phyloP scores from a whole-genome alignment of 2,888 invertebrate genomes.

The Melitaea athalia region DNA sequence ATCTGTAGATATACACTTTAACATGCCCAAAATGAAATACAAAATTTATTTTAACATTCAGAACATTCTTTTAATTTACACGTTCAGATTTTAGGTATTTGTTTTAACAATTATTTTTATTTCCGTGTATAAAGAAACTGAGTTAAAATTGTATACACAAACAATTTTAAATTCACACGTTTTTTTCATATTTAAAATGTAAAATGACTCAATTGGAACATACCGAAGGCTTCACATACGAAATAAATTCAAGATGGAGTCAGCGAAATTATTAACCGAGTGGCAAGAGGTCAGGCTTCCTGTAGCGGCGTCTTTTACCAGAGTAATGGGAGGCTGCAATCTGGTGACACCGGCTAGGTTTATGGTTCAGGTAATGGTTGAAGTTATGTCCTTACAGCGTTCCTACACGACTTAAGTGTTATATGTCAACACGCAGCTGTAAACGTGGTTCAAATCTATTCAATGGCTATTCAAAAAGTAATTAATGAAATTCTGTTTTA shows the following conservation, averaged over 20 bases:
- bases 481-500: background rate
- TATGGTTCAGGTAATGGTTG: constrained; percentile 43
- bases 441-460: background rate
- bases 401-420: constrained; percentile 24
- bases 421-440: background rate
- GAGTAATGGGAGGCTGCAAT: constrained; percentile 52
- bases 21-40: too few species aligned
- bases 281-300: constrained; percentile 14
- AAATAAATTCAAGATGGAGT: background rate
- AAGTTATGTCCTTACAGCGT: constrained; percentile 22
- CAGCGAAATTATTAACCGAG: background rate
- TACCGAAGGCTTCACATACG: background rate
- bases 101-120: too few species aligned
- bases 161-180: background rate
- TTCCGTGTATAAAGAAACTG: too few species aligned
- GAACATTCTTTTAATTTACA: too few species aligned
- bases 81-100: too few species aligned
- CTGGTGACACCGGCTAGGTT: constrained; percentile 53
- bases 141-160: background rate
- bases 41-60: too few species aligned
- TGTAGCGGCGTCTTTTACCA: constrained; percentile 49
- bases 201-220: constrained; percentile 4
- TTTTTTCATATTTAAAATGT: background rate
- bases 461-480: background rate
- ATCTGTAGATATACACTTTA: too few species aligned